Base-by-base conservation (phyloP, 2,888 invertebrate species). In the Caenorhabditis sp. region DNA sequence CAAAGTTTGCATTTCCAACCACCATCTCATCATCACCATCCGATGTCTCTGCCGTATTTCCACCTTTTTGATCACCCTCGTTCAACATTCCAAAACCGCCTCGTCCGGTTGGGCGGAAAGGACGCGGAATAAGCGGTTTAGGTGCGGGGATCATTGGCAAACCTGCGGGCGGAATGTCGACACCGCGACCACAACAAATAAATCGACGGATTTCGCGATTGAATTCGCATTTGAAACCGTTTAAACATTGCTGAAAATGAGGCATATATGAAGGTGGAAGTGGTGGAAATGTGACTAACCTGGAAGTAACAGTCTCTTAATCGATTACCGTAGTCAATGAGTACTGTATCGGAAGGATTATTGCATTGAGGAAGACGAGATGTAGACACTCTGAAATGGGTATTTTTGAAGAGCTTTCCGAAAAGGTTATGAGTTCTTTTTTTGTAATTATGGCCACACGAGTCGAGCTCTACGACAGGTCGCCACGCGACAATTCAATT, bases 311-410 rank as follows among this genome's bases (percentile, higher is more conserved):
- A 82, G 58, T 82, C 81, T 37, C 81, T 68, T 50, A 82, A 63
- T 27, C 82, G 64, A 59, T 82, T 82, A 36, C 82, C 82, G 59
- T 78, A 81, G 51, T 81, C 82, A 27, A 82, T 81, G 10, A 80
- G 43, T 12, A 80, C 78, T 24, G 77, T 69, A 36, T 81, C 73
- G 1, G 78, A 76, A 10, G 80, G 79, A 71, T 81, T 77, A 27
- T 73, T 71, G 58, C 82, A 82, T 36, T 75, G 66, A 2, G 81
- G 82, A n/a, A 78, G 69, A 5, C 81, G 65, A 27, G 79, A 76
- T n/a, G 75, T 58, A 1, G 75, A 49, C 26, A 69, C 63, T 64
- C 82, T 82, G 62, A 65, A 76, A 67, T 50, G 6, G 5, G n/a
- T 14, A 8, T 6, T 12, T n/a, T n/a, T n/a, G n/a, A n/a, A n/a